Evolutionary conservation across 2,113 vertebrate species (phyloP), one percentile per base, ranked within the genome.

Genomic region (Atlantisia rogersi): DNA sequence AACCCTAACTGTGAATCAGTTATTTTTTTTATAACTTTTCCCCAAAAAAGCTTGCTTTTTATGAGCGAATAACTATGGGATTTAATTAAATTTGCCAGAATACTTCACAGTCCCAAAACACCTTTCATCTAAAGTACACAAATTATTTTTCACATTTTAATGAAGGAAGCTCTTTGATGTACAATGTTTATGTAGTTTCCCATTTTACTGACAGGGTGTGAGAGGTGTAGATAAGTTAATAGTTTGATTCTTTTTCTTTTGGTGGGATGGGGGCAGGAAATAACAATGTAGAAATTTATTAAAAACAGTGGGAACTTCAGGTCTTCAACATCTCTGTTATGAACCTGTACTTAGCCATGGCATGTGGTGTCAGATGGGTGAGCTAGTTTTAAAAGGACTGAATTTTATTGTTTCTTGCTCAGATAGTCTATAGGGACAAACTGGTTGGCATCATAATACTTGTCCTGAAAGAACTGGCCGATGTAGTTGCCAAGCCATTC

Each of bases 41-140:
- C 40, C 22, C 6, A 84, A 92, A 82, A 68, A 82, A 68, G 86
- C 32, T 85, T 89, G 69, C 28, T 87, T 92, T 95, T 95, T 95
- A 14, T 70, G 65, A 53, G 48, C 58, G 21, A 70, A 58, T 88
- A 82, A 95, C 87, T 85, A 28, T 90, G 84, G 67, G 40, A 67
- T 95, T 96, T 96, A 94, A 96, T 97, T 96, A 94, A 94, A 95
- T 90, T 96, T 97, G 15, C 82, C 59, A 85, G 84, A 87, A 63
- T 80, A 74, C 84, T 95, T 94, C 90, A 93, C 28, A 91, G 90
- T 94, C 94, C 84, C 84, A 39, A 69, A 85, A 80, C 82, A 95
- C 93, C 95, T 97, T 97, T 96, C 93, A 94, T 97, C 84, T 95
- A 79, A 95, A 95, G 59, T 90, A 88, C 89, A 95, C 70, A 96